Evolutionary conservation across 1,140 invertebrate genomes (phyloP).

Genomic region (Cydia pomonella): DNA sequence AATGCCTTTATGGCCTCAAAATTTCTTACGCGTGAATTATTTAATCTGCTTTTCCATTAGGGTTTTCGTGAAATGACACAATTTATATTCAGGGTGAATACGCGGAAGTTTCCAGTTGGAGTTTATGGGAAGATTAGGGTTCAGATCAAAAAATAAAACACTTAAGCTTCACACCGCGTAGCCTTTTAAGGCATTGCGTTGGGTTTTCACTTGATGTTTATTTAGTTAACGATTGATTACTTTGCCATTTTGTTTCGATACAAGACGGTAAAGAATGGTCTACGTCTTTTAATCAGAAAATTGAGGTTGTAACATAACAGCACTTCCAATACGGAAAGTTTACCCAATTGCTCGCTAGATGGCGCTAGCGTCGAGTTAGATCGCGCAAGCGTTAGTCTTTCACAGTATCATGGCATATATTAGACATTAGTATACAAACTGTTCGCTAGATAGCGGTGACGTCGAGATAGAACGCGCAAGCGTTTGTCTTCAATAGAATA

Average conservation of each 20-base stretch:
- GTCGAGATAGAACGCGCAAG: too few relatives aligned
- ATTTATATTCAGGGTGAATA: conserved; percentile 71
- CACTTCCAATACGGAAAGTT: too few relatives aligned
- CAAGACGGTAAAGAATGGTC: too few relatives aligned
- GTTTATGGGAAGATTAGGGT: conserved; percentile 68
- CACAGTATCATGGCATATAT: too few relatives aligned
- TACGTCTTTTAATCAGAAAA: too few relatives aligned
- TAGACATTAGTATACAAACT: too few relatives aligned
- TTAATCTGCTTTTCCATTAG: conserved; percentile 78
- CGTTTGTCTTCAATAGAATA: too few relatives aligned
- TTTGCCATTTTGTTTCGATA: conserved; percentile 42
- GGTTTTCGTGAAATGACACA: conserved; percentile 72
- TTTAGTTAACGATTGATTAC: conserved; percentile 4
- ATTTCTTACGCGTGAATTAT: conserved; percentile 76
- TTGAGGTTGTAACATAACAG: too few relatives aligned
- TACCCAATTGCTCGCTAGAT: too few relatives aligned
- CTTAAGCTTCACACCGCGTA: conserved; percentile 36
- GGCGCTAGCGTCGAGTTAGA: too few relatives aligned
- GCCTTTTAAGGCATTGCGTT: conserved; percentile 24
- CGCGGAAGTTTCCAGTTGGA: conserved; percentile 57
- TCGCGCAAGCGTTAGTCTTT: too few relatives aligned
- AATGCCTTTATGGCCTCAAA: conserved; percentile 71
- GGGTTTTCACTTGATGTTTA: conserved; percentile 14
- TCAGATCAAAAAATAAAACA: conserved; percentile 64
- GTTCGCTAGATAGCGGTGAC: too few relatives aligned